phyloP scores from a whole-genome alignment of 2,113 vertebrate species.

The Lophius piscatorius region DNA sequence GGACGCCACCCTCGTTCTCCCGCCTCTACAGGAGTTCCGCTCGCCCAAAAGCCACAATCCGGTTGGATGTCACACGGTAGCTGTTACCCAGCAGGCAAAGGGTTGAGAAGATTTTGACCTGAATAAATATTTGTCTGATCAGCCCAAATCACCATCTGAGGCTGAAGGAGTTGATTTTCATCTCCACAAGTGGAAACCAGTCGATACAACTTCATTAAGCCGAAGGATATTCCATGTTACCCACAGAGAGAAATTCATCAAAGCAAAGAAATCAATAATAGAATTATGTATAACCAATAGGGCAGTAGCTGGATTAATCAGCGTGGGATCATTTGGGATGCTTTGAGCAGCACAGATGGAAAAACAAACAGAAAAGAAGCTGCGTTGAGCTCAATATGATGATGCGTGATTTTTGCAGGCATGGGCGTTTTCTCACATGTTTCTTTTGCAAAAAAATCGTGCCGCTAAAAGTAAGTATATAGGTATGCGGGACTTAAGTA shows the following conservation, averaged over 20 bases:
- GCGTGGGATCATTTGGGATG: background rate
- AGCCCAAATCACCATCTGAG: conserved; percentile 38
- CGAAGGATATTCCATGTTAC: background rate
- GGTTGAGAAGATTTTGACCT: conserved; percentile 54
- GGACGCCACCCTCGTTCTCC: conserved; percentile 19
- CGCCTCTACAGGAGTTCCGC: background rate
- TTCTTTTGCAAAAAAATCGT: background rate
- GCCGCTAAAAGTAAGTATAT: background rate
- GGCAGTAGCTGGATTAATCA: background rate
- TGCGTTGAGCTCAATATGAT: background rate
- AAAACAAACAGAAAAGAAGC: background rate
- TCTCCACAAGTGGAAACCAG: conserved; percentile 11
- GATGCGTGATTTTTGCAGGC: background rate
- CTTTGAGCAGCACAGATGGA: background rate
- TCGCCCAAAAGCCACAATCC: conserved; percentile 8
- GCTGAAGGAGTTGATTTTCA: conserved; percentile 7
- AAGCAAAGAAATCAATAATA: conserved; percentile 3
- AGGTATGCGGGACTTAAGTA: background rate
- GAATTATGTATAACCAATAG: background rate
- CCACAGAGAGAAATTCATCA: background rate
- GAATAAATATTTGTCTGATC: conserved; percentile 56
- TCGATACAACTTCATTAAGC: background rate
- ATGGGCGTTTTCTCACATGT: background rate
- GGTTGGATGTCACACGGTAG: conserved; percentile 24
- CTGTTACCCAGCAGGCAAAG: conserved; percentile 35